Evolutionary conservation across 2,888 invertebrate species (phyloP).

Genomic region (Rutpela maculata): DNA sequence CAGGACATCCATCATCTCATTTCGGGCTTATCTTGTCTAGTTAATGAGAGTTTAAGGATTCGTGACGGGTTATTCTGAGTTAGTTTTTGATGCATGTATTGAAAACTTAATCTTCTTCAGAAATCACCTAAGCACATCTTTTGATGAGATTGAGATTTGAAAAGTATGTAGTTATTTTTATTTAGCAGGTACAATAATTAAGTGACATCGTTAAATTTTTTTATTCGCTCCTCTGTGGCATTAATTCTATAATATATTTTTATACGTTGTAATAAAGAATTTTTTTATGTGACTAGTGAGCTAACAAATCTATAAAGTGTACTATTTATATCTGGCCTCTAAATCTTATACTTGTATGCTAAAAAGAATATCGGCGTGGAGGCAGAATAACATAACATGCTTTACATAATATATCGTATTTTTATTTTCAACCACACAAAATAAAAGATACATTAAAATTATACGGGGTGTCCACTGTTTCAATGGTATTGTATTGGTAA

Average conservation of each 20-base stretch:
- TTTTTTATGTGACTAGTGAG: background rate
- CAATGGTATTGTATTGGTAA: no score
- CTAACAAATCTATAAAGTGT: slow-evolving; percentile 21
- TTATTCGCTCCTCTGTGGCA: background rate
- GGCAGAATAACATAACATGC: background rate
- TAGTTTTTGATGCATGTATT: no score
- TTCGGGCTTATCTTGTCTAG: no score
- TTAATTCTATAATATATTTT: background rate
- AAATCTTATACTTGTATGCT: slow-evolving; percentile 2
- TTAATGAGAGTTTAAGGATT: no score
- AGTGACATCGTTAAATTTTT: background rate
- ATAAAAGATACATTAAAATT: no score
- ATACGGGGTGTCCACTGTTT: no score
- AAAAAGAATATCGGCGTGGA: background rate
- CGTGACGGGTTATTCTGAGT: no score
- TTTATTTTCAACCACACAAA: no score
- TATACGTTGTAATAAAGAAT: background rate
- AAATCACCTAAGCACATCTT: no score
- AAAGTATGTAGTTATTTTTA: background rate
- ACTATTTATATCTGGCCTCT: slow-evolving; percentile 20
- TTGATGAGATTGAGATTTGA: no score
- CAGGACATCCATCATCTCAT: no score
- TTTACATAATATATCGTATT: background rate
- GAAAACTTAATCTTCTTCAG: no score
- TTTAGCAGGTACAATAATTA: background rate